Evolutionary conservation across 2,797 vertebrate species (phyloP).

Genomic region (Benthosema pterotum): DNA sequence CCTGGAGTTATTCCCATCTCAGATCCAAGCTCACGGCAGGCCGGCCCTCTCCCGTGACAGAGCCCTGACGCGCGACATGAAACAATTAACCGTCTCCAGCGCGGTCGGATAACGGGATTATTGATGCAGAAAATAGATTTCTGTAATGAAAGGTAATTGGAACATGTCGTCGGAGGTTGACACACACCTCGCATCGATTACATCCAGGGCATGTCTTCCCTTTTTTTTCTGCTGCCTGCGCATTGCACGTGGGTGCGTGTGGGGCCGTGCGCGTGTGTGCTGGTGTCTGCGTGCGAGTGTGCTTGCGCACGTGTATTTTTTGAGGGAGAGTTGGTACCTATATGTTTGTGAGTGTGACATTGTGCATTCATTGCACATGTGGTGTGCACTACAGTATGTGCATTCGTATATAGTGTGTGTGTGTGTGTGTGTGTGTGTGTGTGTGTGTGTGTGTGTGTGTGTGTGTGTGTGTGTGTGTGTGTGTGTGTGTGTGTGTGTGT

Average conservation of each 20-base stretch:
- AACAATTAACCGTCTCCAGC: slow-evolving; percentile 58
- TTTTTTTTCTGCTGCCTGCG: neutral
- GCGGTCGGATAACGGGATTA: slow-evolving; percentile 46
- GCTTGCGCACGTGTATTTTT: no score
- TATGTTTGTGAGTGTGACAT: no score
- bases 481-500: neutral
- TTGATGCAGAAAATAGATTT: slow-evolving; percentile 75
- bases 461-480: no score
- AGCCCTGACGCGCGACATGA: slow-evolving; percentile 60
- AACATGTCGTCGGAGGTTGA: slow-evolving; percentile 45
- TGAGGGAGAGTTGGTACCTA: no score
- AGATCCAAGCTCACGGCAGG: slow-evolving; percentile 31
- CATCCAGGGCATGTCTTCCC: neutral
- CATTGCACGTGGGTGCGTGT: neutral
- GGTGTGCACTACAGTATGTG: no score
- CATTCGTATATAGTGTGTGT: no score
- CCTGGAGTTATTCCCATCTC: slow-evolving; percentile 30
- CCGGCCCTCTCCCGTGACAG: slow-evolving; percentile 39
- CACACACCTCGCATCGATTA: slow-evolving; percentile 38
- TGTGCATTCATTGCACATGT: no score
- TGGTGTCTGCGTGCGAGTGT: neutral
- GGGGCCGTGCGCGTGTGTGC: neutral
- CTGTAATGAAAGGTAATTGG: slow-evolving; percentile 62
- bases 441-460: neutral
- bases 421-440: neutral